Evolutionary conservation across 1,140 invertebrate genomes (phyloP), one percentile per base, ranked within the genome.

Genomic region (Lepidurus apus): DNA sequence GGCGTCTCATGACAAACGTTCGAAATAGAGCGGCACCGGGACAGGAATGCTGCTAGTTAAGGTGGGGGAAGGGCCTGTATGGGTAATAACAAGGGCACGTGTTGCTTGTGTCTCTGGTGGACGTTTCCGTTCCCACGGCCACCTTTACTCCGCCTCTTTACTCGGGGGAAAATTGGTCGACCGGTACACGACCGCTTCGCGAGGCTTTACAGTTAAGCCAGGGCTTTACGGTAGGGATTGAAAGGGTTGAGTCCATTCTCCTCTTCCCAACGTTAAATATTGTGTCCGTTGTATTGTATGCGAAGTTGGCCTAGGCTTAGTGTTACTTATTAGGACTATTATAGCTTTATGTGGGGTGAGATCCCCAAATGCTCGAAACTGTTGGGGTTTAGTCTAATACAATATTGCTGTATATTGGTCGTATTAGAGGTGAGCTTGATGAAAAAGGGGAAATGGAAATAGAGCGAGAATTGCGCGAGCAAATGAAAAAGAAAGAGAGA

Each of bases 121-220:
- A 65, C 47, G 47, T 13, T 65, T 65, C 53, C 53, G 53, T 65
- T 65, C 53, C n/a, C 53, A 65, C 53, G 53, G 53, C 53, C 53
- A 65, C 53, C 17, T 13, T 13, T 65, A 65, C 13, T 65, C 17
- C 21, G 13, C n/a, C 3, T 34, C 34, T 34, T 34, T 34, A 34
- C 34, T 34, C 4, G 34, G n/a, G 53, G 53, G n/a, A 65, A 65
- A n/a, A 65, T 65, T n/a, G 53, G 53, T 21, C 4, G 53, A 13
- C 17, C 53, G 13, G 53, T 65, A 65, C 53, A n/a, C 1, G 17
- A 21, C 17, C 53, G 13, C 21, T n/a, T n/a, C n/a, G 17, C 9
- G 17, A 65, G 7, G 53, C 53, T 7, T 17, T 13, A 65, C 6
- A n/a, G 17, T 65, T 65, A 21, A 21, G 13, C 53, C 17, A n/a